A percentile compares a stretch with the other conserved stretches of the same genome.
Evolutionary conservation across 1,140 invertebrate species (phyloP).

Genomic region (Bombus vancouverensis): DNA sequence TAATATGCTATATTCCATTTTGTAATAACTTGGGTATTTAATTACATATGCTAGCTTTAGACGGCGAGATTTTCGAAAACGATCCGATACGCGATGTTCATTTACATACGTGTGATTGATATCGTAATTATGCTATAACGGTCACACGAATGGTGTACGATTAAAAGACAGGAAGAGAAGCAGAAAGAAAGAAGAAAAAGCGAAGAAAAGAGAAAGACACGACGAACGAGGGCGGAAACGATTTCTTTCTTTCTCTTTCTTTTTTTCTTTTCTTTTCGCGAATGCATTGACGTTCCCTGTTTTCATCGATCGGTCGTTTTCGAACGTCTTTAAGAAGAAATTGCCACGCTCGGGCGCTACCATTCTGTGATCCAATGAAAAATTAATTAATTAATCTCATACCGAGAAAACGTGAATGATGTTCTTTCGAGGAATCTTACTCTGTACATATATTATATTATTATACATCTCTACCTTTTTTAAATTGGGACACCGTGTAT

Average conservation of each 20-base stretch:
- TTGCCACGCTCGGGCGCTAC: constrained; percentile 76
- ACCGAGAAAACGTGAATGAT: constrained; percentile 57
- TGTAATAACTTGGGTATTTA: constrained; percentile 70
- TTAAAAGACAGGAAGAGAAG: neutral
- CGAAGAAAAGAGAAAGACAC: neutral
- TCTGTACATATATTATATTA: constrained; percentile 67
- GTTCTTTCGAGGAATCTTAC: constrained; percentile 66
- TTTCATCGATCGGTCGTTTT: constrained; percentile 49
- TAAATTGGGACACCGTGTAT: constrained; percentile 50
- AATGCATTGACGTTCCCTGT: neutral
- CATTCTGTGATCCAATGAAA: constrained; percentile 77
- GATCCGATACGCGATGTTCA: constrained; percentile 2
- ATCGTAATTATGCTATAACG: neutral
- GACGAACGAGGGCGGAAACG: neutral
- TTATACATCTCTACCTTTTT: constrained; percentile 56
- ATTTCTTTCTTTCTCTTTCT: neutral
- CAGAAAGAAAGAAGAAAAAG: neutral
- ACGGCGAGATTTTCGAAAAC: constrained; percentile 60
- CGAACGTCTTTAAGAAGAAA: constrained; percentile 66
- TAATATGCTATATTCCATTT: constrained; percentile 72
- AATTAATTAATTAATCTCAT: constrained; percentile 63
- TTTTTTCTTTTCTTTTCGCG: neutral
- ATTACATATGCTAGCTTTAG: constrained; percentile 71
- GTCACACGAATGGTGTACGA: neutral
- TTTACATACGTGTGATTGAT: neutral